Conservation (phyloP, 2,797 vertebrate genomes). For the Podarcis siculus region DNA sequence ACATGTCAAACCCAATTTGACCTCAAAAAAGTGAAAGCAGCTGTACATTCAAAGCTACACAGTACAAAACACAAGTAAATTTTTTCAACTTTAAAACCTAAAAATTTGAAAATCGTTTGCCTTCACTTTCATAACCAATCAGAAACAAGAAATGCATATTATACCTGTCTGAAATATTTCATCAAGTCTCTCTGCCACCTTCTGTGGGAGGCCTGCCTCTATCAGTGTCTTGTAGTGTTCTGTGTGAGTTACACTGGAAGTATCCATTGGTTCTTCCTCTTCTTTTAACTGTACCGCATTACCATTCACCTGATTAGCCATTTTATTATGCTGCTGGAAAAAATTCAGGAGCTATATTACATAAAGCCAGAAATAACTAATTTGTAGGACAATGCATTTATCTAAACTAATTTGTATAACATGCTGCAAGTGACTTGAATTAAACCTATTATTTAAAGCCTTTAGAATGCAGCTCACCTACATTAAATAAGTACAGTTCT, state of each 20-base stretch:
- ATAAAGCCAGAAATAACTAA: constrained; percentile 86
- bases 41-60: constrained; percentile 82
- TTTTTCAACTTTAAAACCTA: constrained; percentile 80
- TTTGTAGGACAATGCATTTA: constrained; percentile 85
- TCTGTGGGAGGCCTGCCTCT: constrained; percentile 94
- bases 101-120: constrained; percentile 82
- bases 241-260: constrained; percentile 89
- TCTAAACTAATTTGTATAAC: constrained; percentile 84
- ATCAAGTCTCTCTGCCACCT: constrained; percentile 97
- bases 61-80: constrained; percentile 78
- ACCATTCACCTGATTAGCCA: constrained; percentile 98
- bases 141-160: constrained; percentile 88
- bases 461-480: constrained; percentile 78
- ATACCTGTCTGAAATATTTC: constrained; percentile 98
- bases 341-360: constrained; percentile 88
- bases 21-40: constrained; percentile 79
- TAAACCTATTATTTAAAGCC: constrained; percentile 74
- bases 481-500: constrained; percentile 73
- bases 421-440: constrained; percentile 81
- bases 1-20: constrained; percentile 79
- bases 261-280: constrained; percentile 98
- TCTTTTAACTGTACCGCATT: constrained; percentile 93
- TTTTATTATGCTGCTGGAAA: constrained; percentile 90
- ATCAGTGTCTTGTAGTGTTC: constrained; percentile 97
- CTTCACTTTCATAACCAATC: constrained; percentile 86